Conservation (phyloP, 2,888 invertebrate genomes). For the Diarsia dahlii region DNA sequence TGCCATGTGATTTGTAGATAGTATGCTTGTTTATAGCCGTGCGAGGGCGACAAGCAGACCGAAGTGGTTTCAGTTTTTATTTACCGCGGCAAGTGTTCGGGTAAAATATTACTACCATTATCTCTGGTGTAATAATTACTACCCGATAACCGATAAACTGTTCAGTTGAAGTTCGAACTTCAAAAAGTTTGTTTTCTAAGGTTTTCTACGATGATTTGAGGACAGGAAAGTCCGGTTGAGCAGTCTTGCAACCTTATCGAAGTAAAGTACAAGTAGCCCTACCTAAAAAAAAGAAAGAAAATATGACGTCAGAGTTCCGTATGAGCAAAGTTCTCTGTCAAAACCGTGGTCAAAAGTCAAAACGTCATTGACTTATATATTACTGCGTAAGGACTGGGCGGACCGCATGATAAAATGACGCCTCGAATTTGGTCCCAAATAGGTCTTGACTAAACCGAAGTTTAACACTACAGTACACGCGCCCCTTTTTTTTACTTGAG, state of each 20-base stretch:
- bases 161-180: slow-evolving; percentile 16
- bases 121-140: slow-evolving; percentile 44
- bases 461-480: too few relatives aligned
- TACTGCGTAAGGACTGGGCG: too few relatives aligned
- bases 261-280: too few relatives aligned
- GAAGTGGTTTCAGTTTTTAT: slow-evolving; percentile 68
- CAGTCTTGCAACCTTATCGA: too few relatives aligned
- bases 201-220: slow-evolving; percentile 6
- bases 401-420: too few relatives aligned
- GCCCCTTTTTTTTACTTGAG: too few relatives aligned
- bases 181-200: slow-evolving; percentile 11
- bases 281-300: not conserved
- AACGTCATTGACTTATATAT: too few relatives aligned
- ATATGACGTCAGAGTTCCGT: slow-evolving; percentile 6
- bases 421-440: too few relatives aligned
- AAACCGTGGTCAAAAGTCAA: not conserved
- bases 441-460: too few relatives aligned
- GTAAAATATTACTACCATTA: slow-evolving; percentile 38
- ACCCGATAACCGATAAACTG: slow-evolving; percentile 32
- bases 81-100: slow-evolving; percentile 30
- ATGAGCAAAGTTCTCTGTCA: not conserved
- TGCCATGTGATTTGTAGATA: slow-evolving; percentile 57
- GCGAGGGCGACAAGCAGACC: slow-evolving; percentile 73
- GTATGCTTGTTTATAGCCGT: slow-evolving; percentile 65
- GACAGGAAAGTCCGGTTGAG: too few relatives aligned